Conservation (phyloP, 2,888 invertebrate genomes). For the Alsophila aescularia region DNA sequence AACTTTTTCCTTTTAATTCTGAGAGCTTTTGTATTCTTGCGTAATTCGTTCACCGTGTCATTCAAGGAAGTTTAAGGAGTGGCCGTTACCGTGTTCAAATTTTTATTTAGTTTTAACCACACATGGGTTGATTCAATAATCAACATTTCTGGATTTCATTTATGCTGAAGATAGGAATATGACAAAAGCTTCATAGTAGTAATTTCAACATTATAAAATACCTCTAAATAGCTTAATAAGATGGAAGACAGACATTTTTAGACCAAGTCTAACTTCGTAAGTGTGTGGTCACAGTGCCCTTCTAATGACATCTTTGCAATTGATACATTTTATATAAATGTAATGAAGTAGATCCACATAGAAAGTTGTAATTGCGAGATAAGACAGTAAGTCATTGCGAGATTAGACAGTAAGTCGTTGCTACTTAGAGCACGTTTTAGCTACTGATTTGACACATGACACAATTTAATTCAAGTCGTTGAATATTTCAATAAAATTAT, state of each 20-base stretch:
- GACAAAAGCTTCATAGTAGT: too few species aligned
- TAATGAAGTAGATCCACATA: conserved; percentile 39
- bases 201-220: too few species aligned
- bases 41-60: conserved; percentile 75
- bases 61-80: conserved; percentile 60
- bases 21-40: conserved; percentile 70
- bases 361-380: conserved; percentile 27
- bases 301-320: too few species aligned
- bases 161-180: too few species aligned
- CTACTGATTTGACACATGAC: conserved; percentile 26
- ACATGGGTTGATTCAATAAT: too few species aligned
- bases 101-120: background rate
- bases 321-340: conserved; percentile 11
- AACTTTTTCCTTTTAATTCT: conserved; percentile 77
- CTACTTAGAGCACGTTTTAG: conserved; percentile 11
- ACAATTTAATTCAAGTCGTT: conserved; percentile 37
- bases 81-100: conserved; percentile 38
- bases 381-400: background rate
- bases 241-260: too few species aligned
- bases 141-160: too few species aligned
- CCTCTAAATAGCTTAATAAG: too few species aligned
- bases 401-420: background rate
- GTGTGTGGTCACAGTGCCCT: too few species aligned
- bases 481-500: too few species aligned
- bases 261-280: too few species aligned